Evolutionary conservation across 2,113 vertebrate genomes (phyloP), one percentile per base, ranked within the genome.

Genomic region (Corythaeola cristata): DNA sequence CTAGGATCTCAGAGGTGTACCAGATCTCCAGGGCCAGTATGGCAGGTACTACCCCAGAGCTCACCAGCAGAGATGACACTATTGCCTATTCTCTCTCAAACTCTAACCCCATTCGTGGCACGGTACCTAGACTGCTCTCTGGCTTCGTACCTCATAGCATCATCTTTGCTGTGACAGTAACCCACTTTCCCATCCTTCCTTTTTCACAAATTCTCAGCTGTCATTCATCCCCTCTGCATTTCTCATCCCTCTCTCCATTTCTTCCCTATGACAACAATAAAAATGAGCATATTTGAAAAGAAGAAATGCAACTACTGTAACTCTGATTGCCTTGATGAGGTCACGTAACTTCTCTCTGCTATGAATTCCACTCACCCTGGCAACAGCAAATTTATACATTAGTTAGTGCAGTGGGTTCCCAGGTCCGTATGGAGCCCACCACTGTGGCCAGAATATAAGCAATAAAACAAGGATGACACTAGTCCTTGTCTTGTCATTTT

Each of bases 51-150:
- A 20, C 17, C 56, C 28, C 60, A 67, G 50, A 69, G 74, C 32
- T 74, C 2, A 3, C 26, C 23, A 67, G 47, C 62, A 66, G 24
- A 58, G 30, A 47, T 15, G 27, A 52, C 44, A 8, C 44, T 2
- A 3, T 19, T 5, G 1, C 35, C 56, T 64, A 1, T 26, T 41
- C 30, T 59, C 45, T 50, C 45, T 26, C 75, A 44, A 66, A 69
- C 30, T 66, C 58, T 1, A 35, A 24, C 49, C 19, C 30, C 27
- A 9, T 16, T 28, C 0, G 0, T 32, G 35, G 30, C 8, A 9
- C 3, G 0, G 35, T 8, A 52, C 58, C 53, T 49, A 37, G 1
- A 41, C 20, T 77, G 67, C 67, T 93, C 81, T n/a, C 77, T 82
- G 77, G 17, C 53, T 85, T 64, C 69, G 44, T 78, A 75, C 59